Evolutionary conservation across 2,113 vertebrate genomes (phyloP), one percentile per base, ranked within the genome.

Genomic region (Setophaga kirtlandii): DNA sequence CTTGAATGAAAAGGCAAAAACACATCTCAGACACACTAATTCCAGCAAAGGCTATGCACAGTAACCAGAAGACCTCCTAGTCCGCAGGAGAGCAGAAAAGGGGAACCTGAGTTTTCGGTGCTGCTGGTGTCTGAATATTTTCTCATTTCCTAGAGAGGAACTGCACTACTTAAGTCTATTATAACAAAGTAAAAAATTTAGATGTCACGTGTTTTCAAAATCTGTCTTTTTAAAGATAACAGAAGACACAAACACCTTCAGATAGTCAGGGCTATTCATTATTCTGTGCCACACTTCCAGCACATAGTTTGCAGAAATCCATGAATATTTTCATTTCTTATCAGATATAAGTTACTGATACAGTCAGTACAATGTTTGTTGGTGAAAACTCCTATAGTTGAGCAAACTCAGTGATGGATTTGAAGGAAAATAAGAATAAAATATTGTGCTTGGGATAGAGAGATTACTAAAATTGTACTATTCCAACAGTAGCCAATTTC

Each of bases 281-380:
- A 93, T 93, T 95, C 92, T 47, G 28, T 83, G 64, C 49, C 42
- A 63, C 28, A 13, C 28, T 87, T 92, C 56, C 76, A 81, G 68
- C 50, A 74, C n/a, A 39, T 8, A 24, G 53, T 47, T 92, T 93
- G 76, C 60, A 93, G 65, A 95, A 95, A 92, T 73, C 64, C 73
- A 94, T 94, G 71, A 96, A 95, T 94, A 96, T 90, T 96, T 96
- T 91, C 37, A 87, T 91, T 96, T 87, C 93, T 94, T 94, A 95
- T 91, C 94, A 74, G 70, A 94, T 65, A 95, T 85, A 91, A 91
- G 96, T 95, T 94, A 91, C 93, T 89, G 93, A 95, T 92, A 93
- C 2, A 58, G 58, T 80, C 89, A 74, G n/a, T 91, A 65, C 35
- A 62, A 91, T 76, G 70, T 82, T 91, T 92, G 49, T 67, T 65